These are phyloP conservation scores for Coremacera marginata DNA, from an alignment of 2,888 invertebrate species.

Conservation along the genomic window DNA sequence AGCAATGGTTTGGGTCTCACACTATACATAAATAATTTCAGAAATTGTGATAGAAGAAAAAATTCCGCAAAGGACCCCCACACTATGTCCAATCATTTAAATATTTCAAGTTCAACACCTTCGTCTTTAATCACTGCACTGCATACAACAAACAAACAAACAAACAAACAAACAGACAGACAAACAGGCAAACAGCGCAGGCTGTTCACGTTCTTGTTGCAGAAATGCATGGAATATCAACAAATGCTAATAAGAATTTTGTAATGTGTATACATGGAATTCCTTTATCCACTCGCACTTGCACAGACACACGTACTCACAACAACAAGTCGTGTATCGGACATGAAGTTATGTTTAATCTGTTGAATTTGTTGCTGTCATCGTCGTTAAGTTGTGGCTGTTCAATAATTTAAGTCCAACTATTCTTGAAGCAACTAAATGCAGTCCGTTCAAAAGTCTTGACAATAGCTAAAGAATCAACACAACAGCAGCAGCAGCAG, in stretches of 20 bases:
- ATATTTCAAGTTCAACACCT: slow-evolving; percentile 39
- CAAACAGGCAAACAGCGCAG: neutral
- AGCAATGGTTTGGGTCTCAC: too few relatives aligned
- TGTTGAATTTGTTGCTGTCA: slow-evolving; percentile 30
- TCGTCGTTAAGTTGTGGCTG: slow-evolving; percentile 1
- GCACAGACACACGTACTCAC: too few relatives aligned
- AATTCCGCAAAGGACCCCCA: neutral
- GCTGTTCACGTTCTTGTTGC: neutral
- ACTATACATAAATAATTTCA: too few relatives aligned
- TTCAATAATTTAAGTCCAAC: slow-evolving; percentile 2
- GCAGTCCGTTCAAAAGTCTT: neutral
- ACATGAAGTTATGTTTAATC: neutral
- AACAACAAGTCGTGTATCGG: too few relatives aligned
- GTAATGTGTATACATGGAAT: slow-evolving; percentile 47
- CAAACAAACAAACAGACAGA: neutral
- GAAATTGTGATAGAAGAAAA: too few relatives aligned
- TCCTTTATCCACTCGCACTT: slow-evolving; percentile 16
- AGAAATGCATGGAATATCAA: slow-evolving; percentile 47
- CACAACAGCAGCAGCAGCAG: neutral
- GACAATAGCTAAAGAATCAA: neutral
- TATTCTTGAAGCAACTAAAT: neutral
- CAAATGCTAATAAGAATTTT: slow-evolving; percentile 51
- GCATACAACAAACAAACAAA: neutral
- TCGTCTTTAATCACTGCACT: slow-evolving; percentile 1
- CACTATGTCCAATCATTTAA: slow-evolving; percentile 15